These are phyloP conservation scores for Tetragonisca angustula DNA, from an alignment of 2,888 invertebrate species.

Conservation along the genomic window DNA sequence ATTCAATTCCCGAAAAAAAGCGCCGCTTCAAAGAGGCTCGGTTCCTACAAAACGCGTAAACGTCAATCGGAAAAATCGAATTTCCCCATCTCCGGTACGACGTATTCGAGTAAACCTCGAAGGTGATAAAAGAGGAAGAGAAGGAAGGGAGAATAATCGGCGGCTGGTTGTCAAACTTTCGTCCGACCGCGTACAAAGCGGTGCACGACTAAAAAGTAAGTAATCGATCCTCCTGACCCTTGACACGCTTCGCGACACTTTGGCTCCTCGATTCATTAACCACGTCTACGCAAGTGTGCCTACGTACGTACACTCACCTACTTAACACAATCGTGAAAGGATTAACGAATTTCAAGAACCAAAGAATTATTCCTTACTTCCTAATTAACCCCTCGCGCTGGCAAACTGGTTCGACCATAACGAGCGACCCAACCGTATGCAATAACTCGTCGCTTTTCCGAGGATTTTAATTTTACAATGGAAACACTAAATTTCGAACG, in stretches of 20 bases:
- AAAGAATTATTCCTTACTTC: no score
- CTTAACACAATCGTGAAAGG: neutral
- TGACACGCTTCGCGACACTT: slow-evolving; percentile 50
- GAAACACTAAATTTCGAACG: no score
- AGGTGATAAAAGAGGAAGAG: neutral
- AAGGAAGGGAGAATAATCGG: slow-evolving; percentile 1
- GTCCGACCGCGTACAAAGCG: slow-evolving; percentile 20
- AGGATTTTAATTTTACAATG: no score
- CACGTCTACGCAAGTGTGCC: neutral
- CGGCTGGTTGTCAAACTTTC: slow-evolving; percentile 37
- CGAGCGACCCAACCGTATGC: no score
- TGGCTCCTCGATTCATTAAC: slow-evolving; percentile 29
- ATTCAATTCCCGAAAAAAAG: slow-evolving; percentile 18
- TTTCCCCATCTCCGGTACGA: neutral
- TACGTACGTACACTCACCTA: no score
- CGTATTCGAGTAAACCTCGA: neutral
- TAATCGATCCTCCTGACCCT: slow-evolving; percentile 55
- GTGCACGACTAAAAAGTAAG: slow-evolving; percentile 34
- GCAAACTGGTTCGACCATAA: no score
- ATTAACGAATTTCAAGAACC: neutral
- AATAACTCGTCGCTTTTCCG: no score
- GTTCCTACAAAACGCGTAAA: slow-evolving; percentile 11
- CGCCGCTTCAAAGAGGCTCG: slow-evolving; percentile 16
- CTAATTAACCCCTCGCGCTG: no score
- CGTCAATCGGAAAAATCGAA: slow-evolving; percentile 25